These are phyloP conservation scores for Plestiodon gilberti DNA, from an alignment of 2,113 vertebrate genomes.

Conservation along the genomic window DNA sequence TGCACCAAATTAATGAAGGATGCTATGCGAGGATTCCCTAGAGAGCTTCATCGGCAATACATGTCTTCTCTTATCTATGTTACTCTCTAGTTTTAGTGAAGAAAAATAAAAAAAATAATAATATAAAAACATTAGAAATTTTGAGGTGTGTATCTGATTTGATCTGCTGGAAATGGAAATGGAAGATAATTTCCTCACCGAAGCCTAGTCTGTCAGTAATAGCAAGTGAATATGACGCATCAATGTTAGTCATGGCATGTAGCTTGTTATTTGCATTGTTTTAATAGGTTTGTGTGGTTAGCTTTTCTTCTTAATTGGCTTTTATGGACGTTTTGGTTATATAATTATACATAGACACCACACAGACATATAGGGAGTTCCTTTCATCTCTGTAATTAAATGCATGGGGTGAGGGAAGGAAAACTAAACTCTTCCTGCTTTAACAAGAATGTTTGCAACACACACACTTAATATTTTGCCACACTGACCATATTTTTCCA, in stretches of 20 bases:
- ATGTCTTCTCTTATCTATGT: background rate
- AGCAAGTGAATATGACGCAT: background rate
- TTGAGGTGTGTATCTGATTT: background rate
- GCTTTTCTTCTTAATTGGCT: background rate
- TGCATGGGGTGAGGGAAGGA: background rate
- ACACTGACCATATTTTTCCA: fast-evolving
- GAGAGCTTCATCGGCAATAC: background rate
- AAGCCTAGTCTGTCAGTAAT: background rate
- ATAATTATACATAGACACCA: background rate
- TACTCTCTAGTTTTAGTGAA: background rate
- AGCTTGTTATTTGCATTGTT: background rate
- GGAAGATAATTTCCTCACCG: background rate
- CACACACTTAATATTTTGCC: constrained; percentile 12
- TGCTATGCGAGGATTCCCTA: no score
- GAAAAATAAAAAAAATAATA: background rate
- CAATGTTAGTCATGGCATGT: background rate
- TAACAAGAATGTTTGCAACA: background rate
- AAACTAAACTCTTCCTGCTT: background rate
- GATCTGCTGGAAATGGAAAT: background rate
- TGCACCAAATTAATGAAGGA: background rate
- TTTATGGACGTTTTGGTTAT: constrained; percentile 15
- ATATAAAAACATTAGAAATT: background rate
- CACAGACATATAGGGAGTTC: fast-evolving
- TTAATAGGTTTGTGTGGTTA: background rate
- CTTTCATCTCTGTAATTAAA: background rate